Conservation (phyloP, 2,113 vertebrate species). For the Sigmodon hispidus region DNA sequence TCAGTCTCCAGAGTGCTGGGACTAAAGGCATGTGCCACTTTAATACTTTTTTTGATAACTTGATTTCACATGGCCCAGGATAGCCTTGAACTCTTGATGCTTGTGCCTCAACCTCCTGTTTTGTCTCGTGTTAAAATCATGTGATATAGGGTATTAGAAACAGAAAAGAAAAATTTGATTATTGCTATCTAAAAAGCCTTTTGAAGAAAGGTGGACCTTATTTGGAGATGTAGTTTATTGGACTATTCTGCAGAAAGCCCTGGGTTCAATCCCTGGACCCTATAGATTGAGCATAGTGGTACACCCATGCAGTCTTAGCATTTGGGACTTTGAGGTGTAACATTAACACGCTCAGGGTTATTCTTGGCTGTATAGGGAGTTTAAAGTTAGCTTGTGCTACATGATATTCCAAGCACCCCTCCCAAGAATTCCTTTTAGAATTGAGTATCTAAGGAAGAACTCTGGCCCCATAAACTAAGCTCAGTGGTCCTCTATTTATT, state of each 20-base stretch:
- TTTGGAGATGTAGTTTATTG: not conserved
- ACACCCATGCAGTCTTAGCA: not conserved
- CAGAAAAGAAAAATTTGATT: conserved; percentile 35
- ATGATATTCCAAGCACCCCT: not conserved
- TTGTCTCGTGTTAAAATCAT: not conserved
- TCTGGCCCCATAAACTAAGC: not conserved
- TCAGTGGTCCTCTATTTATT: not conserved
- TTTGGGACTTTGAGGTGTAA: not conserved
- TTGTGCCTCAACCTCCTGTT: not conserved
- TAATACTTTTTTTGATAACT: not conserved
- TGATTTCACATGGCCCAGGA: not conserved
- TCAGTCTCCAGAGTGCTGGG: not conserved
- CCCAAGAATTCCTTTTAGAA: not conserved
- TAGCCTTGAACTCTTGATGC: not conserved
- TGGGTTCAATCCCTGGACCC: not conserved
- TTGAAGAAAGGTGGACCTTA: not conserved
- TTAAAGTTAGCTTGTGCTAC: not conserved
- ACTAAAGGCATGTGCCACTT: not conserved
- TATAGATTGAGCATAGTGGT: not conserved
- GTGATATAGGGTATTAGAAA: not conserved
- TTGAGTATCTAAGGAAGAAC: not conserved
- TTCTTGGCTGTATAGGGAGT: not conserved
- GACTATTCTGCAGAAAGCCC: not conserved
- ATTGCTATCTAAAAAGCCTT: not conserved
- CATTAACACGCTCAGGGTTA: not conserved